These are phyloP conservation scores for Chloebia gouldiae DNA, from an alignment of 2,113 vertebrate species.

Conservation along the genomic window DNA sequence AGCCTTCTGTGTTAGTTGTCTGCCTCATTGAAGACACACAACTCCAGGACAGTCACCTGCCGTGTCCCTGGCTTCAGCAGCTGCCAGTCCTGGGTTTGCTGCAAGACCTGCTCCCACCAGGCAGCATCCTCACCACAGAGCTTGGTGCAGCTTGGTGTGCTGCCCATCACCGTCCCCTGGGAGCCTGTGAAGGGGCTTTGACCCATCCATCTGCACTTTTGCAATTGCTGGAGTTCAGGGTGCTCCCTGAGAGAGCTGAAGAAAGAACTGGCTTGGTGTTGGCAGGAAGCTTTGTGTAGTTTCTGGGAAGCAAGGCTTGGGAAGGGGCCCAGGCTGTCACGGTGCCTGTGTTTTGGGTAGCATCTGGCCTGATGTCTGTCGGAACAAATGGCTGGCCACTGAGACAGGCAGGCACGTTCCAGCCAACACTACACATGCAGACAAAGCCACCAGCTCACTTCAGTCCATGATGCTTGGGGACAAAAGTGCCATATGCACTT, in stretches of 20 bases:
- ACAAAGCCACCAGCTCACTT: background rate
- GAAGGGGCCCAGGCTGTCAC: background rate
- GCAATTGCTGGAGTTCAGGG: background rate
- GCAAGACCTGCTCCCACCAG: background rate
- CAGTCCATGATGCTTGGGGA: background rate
- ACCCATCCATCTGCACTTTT: background rate
- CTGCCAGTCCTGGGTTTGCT: background rate
- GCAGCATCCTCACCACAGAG: background rate
- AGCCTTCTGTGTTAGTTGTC: background rate
- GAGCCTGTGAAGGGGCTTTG: background rate
- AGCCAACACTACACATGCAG: background rate
- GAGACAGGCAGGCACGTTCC: background rate
- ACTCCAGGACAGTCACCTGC: background rate
- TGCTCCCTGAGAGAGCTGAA: background rate
- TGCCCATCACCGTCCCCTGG: background rate
- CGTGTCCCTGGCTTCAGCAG: background rate
- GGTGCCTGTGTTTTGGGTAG: background rate
- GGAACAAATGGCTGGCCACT: background rate
- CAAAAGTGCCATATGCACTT: fast-evolving
- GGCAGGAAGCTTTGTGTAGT: background rate
- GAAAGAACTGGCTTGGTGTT: background rate
- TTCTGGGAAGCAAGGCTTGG: background rate
- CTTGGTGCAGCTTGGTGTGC: background rate
- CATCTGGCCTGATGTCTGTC: background rate
- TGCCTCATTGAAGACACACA: background rate